Percentiles rank a stretch among this genome's conserved stretches.
Evolutionary conservation across 2,888 invertebrate species (phyloP).

Genomic region (Scrobipalpa costella): DNA sequence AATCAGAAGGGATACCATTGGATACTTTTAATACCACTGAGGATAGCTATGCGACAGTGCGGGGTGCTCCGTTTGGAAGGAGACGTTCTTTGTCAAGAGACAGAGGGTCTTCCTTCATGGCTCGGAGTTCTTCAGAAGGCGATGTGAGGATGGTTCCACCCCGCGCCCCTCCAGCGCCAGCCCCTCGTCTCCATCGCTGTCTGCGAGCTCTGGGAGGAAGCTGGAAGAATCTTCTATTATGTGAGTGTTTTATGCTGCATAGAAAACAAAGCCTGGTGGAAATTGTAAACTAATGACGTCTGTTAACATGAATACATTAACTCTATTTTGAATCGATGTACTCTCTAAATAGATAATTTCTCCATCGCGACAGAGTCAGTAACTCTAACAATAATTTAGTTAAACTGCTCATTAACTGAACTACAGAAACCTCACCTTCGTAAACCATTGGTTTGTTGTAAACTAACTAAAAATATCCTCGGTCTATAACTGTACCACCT

Average conservation of each 20-base stretch:
- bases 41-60: constrained; percentile 70
- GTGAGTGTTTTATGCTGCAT: constrained; percentile 79
- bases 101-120: constrained; percentile 76
- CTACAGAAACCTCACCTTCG: background rate
- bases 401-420: background rate
- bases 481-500: constrained; percentile 46
- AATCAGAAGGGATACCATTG: constrained; percentile 67
- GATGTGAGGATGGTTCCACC: constrained; percentile 78
- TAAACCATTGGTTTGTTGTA: background rate
- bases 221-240: constrained; percentile 89
- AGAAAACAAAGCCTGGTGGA: background rate
- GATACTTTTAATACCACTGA: constrained; percentile 68
- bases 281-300: background rate
- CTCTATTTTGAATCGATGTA: background rate
- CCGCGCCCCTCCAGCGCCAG: constrained; percentile 66
- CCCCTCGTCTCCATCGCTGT: constrained; percentile 84
- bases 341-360: too few relatives aligned
- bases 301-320: background rate
- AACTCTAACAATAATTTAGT: too few relatives aligned
- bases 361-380: too few relatives aligned
- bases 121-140: constrained; percentile 87
- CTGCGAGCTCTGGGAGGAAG: constrained; percentile 88
- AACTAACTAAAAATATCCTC: constrained; percentile 13
- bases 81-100: constrained; percentile 75
- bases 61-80: constrained; percentile 71